These are phyloP conservation scores for Parnassius smintheus DNA, from an alignment of 2,888 invertebrate genomes.

Conservation along the genomic window DNA sequence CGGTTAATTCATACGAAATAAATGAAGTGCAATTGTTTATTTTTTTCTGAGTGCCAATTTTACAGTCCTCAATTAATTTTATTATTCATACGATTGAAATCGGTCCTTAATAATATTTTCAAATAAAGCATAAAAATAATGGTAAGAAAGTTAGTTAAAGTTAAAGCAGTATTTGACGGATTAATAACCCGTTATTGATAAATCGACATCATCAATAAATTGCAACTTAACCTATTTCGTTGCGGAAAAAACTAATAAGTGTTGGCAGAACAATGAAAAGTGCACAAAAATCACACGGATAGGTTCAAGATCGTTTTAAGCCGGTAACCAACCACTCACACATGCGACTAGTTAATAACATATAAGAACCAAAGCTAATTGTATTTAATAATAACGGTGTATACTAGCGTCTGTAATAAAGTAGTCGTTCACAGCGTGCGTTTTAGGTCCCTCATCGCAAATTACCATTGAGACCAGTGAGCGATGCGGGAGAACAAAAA, in stretches of 20 bases:
- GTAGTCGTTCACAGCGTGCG: slow-evolving; percentile 47
- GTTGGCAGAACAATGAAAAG: slow-evolving; percentile 43
- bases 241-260: slow-evolving; percentile 30
- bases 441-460: slow-evolving; percentile 51
- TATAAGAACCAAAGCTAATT: slow-evolving; percentile 46
- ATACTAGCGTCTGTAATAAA: slow-evolving; percentile 53
- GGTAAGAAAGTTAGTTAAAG: neutral
- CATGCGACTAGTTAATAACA: slow-evolving; percentile 42
- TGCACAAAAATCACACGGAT: slow-evolving; percentile 64
- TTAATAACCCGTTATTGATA: slow-evolving; percentile 19
- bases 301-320: slow-evolving; percentile 45
- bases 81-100: neutral
- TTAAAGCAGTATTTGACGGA: slow-evolving; percentile 19
- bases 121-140: no score
- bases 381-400: slow-evolving; percentile 63
- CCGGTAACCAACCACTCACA: slow-evolving; percentile 46
- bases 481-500: slow-evolving; percentile 62
- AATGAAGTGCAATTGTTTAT: no score
- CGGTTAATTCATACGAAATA: no score
- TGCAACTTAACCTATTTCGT: slow-evolving; percentile 26
- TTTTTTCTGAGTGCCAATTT: no score
- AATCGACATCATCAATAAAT: slow-evolving; percentile 26
- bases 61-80: no score
- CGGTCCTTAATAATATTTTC: neutral
- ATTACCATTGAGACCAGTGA: slow-evolving; percentile 49